Base-by-base conservation (phyloP, 2,888 invertebrate species). In the Calameuta filiformis region DNA sequence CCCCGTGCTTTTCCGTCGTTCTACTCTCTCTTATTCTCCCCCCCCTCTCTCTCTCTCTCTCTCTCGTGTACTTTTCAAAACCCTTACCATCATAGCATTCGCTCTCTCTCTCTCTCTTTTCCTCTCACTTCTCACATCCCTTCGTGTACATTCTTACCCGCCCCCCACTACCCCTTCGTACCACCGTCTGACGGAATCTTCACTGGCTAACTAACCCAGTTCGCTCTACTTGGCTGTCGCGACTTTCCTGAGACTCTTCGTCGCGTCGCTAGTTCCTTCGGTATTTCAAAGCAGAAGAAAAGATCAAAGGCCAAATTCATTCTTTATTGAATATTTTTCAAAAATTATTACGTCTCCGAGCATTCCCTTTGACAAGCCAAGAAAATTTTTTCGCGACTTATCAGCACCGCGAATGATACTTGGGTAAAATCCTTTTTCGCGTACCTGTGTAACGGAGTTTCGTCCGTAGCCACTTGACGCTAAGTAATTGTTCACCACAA, bases 401-500 rank as follows among this genome's bases (percentile, higher is more conserved):
- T 56, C 56, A 56, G 23, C 15, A 23, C 23, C 23, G 56, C 23
- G 56, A 56, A 56, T 56, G 56, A 56, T 56, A 56, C 56, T 56
- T 23, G 56, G 56, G 23, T 23, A 9, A 56, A 56, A 56, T 56
- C 9, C 56, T 56, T 56, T 56, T 23, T 23, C 56, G 56, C 56
- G 23, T 23, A 9, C 56, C 23, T 23, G 23, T 56, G 56, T 56
- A 23, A 23, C 23, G 56, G 23, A 56, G 56, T 1, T 56, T 56
- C 2, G 81, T 76, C 82, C 79, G 77, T 83, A 78, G 6, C 35
- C 69, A 12, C 75, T 40, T 30, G 37, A 56, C 37, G 77, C 79
- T 78, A 79, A 79, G 79, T 78, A 77, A 78, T 75, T 78, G 73
- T 37, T 69, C 78, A 76, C 76, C 81, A 85, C 84, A 82, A 83